phyloP scores from a whole-genome alignment of 2,113 vertebrate species.

The Zosterops pallidus region DNA sequence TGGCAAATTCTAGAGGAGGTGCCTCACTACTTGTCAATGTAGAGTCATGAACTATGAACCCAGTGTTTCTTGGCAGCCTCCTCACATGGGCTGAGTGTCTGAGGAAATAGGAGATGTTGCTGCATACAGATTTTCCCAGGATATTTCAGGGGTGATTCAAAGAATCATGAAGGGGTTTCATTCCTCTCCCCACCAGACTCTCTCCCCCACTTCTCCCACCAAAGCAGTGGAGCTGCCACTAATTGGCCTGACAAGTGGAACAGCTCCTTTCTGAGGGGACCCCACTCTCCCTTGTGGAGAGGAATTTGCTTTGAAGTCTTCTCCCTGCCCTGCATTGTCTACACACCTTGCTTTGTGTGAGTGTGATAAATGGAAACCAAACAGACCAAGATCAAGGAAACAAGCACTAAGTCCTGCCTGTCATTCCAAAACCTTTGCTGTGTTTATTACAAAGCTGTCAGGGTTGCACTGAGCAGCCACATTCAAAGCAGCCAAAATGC shows the following conservation, averaged over 20 bases:
- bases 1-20: neutral
- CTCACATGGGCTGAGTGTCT: neutral
- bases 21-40: neutral
- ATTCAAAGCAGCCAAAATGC: neutral
- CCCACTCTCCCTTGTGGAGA: neutral
- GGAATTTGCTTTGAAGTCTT: slow-evolving; percentile 27
- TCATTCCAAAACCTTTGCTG: neutral
- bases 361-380: slow-evolving; percentile 17
- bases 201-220: neutral
- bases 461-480: neutral
- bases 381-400: neutral
- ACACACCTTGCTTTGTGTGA: slow-evolving; percentile 25
- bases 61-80: neutral
- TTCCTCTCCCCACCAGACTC: neutral
- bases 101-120: neutral
- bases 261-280: neutral
- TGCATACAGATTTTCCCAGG: neutral
- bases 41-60: neutral
- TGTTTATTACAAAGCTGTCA: neutral
- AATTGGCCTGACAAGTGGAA: slow-evolving; percentile 47
- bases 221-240: neutral
- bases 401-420: neutral
- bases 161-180: neutral
- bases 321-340: slow-evolving; percentile 7
- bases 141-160: neutral